A percentile compares a stretch with the other conserved stretches of the same genome.
Conservation (phyloP, 2,797 vertebrate genomes). For the Philypnodon macrostomus region DNA sequence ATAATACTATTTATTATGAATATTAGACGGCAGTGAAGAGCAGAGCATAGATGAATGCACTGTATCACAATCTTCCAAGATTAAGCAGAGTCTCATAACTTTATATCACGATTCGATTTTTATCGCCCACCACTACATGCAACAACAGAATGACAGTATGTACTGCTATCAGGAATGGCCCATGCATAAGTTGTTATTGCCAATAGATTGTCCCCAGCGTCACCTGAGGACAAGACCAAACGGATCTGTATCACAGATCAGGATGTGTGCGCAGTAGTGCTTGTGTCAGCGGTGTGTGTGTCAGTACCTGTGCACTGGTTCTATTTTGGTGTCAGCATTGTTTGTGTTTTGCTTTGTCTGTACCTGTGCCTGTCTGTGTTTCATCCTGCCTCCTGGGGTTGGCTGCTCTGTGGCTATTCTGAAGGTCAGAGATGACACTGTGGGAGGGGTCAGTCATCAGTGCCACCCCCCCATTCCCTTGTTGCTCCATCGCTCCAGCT, state of each 20-base stretch:
- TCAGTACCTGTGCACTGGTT: conserved; percentile 1
- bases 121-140: no score
- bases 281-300: conserved; percentile 18
- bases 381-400: conserved; percentile 61
- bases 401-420: conserved; percentile 53
- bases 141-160: no score
- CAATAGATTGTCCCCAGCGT: not conserved
- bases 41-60: no score
- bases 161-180: no score
- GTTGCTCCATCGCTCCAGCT: conserved; percentile 50
- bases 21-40: no score
- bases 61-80: no score
- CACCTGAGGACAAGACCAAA: not conserved
- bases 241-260: not conserved
- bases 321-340: conserved; percentile 40
- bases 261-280: not conserved
- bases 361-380: conserved; percentile 38
- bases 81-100: no score
- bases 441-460: conserved; percentile 80
- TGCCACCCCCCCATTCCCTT: conserved; percentile 66
- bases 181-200: no score
- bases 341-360: conserved; percentile 28
- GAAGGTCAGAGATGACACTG: conserved; percentile 84
- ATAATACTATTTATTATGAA: no score
- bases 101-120: no score